These are phyloP conservation scores for Hirtodrosophila cameraria DNA, from an alignment of 2,888 invertebrate species.

Conservation along the genomic window DNA sequence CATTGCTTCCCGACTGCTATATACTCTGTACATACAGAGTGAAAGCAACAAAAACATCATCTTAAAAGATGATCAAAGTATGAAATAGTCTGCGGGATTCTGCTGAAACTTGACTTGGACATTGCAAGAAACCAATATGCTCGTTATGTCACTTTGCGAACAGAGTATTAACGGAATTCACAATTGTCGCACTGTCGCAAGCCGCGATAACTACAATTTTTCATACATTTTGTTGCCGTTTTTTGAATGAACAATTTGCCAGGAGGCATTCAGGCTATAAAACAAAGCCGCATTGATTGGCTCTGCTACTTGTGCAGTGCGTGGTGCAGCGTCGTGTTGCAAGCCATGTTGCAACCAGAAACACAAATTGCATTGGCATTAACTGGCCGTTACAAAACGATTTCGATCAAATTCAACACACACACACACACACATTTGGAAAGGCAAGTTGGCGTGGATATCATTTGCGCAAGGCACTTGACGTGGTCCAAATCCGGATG, in stretches of 20 bases:
- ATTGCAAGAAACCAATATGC: too few relatives aligned
- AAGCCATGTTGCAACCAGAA: constrained; percentile 4
- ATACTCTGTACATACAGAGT: too few relatives aligned
- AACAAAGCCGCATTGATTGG: constrained; percentile 51
- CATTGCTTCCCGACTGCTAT: too few relatives aligned
- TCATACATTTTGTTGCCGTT: constrained; percentile 40
- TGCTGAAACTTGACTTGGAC: too few relatives aligned
- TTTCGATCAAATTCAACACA: neutral
- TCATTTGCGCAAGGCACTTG: neutral
- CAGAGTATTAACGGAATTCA: constrained; percentile 15
- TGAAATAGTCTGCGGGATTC: too few relatives aligned
- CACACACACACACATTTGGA: too few relatives aligned
- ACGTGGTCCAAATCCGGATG: too few relatives aligned
- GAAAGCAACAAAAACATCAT: neutral
- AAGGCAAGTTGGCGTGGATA: neutral
- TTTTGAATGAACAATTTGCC: constrained; percentile 20
- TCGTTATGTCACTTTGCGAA: too few relatives aligned
- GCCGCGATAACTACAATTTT: constrained; percentile 39
- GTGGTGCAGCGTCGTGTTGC: neutral
- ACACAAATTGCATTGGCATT: constrained; percentile 40
- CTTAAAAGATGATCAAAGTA: too few relatives aligned
- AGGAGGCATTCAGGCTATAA: neutral
- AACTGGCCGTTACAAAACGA: constrained; percentile 10
- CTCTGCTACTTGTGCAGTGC: neutral
- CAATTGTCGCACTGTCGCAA: constrained; percentile 31